Evolutionary conservation across 92 coral and sea anemone species (phyloP).

Genomic region (Parazoanthus darwini): DNA sequence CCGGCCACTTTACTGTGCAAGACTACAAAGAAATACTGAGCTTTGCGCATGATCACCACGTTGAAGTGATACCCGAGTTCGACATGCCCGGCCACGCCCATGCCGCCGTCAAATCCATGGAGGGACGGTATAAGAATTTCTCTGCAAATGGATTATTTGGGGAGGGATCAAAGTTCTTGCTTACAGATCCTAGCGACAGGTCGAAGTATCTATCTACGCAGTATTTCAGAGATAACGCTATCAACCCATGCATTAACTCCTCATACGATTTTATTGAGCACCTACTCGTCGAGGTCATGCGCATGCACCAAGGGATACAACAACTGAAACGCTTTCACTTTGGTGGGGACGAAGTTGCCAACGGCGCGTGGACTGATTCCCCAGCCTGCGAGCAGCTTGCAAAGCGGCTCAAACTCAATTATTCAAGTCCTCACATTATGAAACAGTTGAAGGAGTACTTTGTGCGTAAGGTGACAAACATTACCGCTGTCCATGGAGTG

Average conservation of each 20-base stretch:
- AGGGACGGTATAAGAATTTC: slow-evolving; percentile 52
- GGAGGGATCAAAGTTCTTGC: slow-evolving; percentile 56
- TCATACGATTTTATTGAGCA: slow-evolving; percentile 63
- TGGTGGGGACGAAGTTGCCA: slow-evolving; percentile 91
- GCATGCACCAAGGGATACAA: slow-evolving; percentile 61
- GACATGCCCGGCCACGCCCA: slow-evolving; percentile 92
- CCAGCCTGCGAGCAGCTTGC: slow-evolving; percentile 64
- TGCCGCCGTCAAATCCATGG: slow-evolving; percentile 78
- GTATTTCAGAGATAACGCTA: slow-evolving; percentile 67
- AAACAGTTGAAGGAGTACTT: slow-evolving; percentile 67
- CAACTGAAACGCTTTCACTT: slow-evolving; percentile 74
- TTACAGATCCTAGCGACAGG: slow-evolving; percentile 64
- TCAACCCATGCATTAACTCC: slow-evolving; percentile 79
- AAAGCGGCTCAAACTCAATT: slow-evolving; percentile 15
- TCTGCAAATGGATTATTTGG: slow-evolving; percentile 33
- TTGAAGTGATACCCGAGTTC: slow-evolving; percentile 77
- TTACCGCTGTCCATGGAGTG: slow-evolving; percentile 57
- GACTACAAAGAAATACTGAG: slow-evolving; percentile 73
- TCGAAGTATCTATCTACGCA: slow-evolving; percentile 71
- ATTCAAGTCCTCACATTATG: slow-evolving; percentile 39
- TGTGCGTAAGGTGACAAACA: slow-evolving; percentile 54
- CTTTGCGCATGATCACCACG: slow-evolving; percentile 58
- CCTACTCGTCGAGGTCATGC: slow-evolving; percentile 47
- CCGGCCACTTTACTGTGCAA: slow-evolving; percentile 53
- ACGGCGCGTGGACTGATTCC: slow-evolving; percentile 84